These are phyloP conservation scores for Rhagium mordax DNA, from an alignment of 2,888 invertebrate genomes.

Conservation along the genomic window DNA sequence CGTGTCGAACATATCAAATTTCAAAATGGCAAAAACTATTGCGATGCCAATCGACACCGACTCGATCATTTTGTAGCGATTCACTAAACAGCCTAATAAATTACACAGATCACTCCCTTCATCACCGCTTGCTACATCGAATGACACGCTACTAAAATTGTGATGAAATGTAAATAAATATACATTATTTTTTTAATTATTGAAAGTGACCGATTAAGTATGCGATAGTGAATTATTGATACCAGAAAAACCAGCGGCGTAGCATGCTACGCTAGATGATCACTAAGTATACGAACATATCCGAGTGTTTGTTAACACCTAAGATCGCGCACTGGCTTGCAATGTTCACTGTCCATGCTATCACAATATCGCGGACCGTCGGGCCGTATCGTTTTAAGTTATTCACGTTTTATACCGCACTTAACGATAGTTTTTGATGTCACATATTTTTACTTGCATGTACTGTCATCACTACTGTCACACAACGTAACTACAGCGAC, in stretches of 20 bases:
- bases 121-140: not conserved
- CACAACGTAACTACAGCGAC: too few relatives aligned
- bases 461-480: too few relatives aligned
- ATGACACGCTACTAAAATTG: constrained; percentile 3
- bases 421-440: too few relatives aligned
- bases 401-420: too few relatives aligned
- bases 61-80: constrained; percentile 27
- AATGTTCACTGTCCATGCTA: too few relatives aligned
- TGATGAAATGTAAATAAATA: constrained; percentile 27
- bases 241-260: constrained; percentile 15
- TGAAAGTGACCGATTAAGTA: constrained; percentile 20
- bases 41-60: constrained; percentile 32
- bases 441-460: too few relatives aligned
- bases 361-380: too few relatives aligned
- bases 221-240: constrained; percentile 15
- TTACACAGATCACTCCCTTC: not conserved
- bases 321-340: too few relatives aligned
- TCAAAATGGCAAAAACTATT: constrained; percentile 26
- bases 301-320: too few relatives aligned
- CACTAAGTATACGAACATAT: too few relatives aligned
- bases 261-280: not conserved
- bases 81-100: not conserved
- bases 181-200: constrained; percentile 7
- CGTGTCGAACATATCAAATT: constrained; percentile 47
- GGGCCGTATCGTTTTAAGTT: too few relatives aligned